Percentiles rank a stretch among this genome's conserved stretches.
phyloP scores from a whole-genome alignment of 2,888 invertebrate genomes.

The Chaetoderma sp. region DNA sequence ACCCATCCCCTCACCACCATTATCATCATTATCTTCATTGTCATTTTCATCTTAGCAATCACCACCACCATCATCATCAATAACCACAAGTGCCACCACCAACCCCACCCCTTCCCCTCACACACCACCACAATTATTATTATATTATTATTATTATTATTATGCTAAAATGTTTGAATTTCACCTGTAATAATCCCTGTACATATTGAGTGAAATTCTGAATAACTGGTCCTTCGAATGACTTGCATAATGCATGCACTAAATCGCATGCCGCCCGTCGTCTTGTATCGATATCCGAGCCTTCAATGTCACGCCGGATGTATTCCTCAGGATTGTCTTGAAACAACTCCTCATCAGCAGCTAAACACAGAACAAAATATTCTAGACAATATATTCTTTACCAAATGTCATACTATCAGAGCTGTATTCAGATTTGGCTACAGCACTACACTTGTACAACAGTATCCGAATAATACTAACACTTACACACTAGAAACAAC shows the following conservation, averaged over 20 bases:
- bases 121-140: too few relatives aligned
- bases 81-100: too few relatives aligned
- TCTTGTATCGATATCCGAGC: slow-evolving; percentile 96
- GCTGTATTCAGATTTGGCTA: not conserved
- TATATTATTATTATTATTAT: too few relatives aligned
- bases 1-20: too few relatives aligned
- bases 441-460: not conserved
- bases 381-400: not conserved
- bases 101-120: too few relatives aligned
- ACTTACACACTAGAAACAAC: too few relatives aligned
- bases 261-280: slow-evolving; percentile 97
- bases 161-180: not conserved
- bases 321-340: slow-evolving; percentile 97
- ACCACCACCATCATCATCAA: too few relatives aligned
- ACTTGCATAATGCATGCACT: slow-evolving; percentile 88
- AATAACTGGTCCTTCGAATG: slow-evolving; percentile 71
- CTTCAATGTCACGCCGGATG: slow-evolving; percentile 88
- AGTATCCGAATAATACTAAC: not conserved
- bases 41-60: too few relatives aligned
- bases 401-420: not conserved
- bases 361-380: slow-evolving; percentile 30
- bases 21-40: too few relatives aligned
- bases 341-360: slow-evolving; percentile 92
- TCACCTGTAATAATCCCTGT: slow-evolving; percentile 74
- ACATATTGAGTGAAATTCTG: slow-evolving; percentile 69